Base-by-base conservation (phyloP, 2,797 vertebrate genomes). In the Malacoraja senta region DNA sequence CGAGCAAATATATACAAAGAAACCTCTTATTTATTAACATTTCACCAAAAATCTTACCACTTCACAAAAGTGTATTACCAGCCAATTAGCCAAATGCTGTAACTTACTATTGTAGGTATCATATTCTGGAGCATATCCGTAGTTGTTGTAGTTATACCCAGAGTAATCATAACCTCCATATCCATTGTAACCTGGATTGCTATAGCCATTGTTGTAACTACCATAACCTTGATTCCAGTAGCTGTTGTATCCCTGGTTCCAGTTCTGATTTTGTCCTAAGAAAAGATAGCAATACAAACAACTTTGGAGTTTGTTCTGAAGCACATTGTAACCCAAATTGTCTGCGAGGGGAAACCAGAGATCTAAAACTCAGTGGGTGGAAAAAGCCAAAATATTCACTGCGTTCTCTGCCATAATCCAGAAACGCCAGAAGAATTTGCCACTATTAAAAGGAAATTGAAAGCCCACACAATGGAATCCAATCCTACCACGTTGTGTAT, bases 161-260 rank as follows among this genome's bases (percentile, higher is more conserved):
- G 98, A 97, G 95, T 98, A 98, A 95, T 98, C 98, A 81, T 98
- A 98, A 94, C 97, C 97, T 94, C 97, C 96, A 93, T 98, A 98
- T 95, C 96, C 97, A 95, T 97, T 98, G 96, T 98, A 98, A 95
- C 96, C 97, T 93, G 97, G 97, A 95, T 97, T 96, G 74, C 96
- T 97, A 80, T 98, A 98, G 94, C 97, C 95, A 0, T 97, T 97
- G 93, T 97, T 97, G 94, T 98, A 98, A 95, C 97, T 96, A 93
- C 97, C 97, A 79, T 98, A 98, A 94, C 96, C 97, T 97, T 98
- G 97, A 96, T 97, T 97, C 0, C 98, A 98, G 94, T 98, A 98
- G 95, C 96, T 97, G 95, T 97, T 97, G 95, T 97, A 98, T 93
- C 97, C 97, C 95, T 98, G 97, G 95, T 97, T 98, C 96, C 97